A percentile compares a stretch with the other conserved stretches of the same genome.
phyloP scores from a whole-genome alignment of 2,113 vertebrate species.

The Phoxinus phoxinus region DNA sequence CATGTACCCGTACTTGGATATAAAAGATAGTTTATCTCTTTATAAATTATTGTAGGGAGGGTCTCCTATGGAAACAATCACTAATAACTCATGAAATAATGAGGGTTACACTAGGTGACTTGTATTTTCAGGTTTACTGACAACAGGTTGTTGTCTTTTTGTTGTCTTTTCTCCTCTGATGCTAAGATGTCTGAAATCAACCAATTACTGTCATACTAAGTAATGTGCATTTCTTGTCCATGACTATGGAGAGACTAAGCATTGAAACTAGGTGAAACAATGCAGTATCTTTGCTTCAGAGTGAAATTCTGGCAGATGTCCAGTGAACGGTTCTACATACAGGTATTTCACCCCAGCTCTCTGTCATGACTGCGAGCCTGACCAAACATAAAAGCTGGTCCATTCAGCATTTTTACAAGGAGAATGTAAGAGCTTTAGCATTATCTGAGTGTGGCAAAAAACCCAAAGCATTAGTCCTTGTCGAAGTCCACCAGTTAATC shows the following conservation, averaged over 20 bases:
- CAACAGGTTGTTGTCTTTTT: no score
- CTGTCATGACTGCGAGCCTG: constrained; percentile 2
- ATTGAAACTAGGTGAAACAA: not conserved
- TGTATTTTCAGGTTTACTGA: not conserved
- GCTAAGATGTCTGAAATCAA: not conserved
- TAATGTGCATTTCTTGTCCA: not conserved
- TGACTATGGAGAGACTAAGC: not conserved
- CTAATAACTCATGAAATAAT: not conserved
- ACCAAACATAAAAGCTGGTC: constrained; percentile 30
- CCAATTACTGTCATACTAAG: not conserved
- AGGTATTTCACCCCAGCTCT: constrained; percentile 7
- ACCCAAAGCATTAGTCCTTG: not conserved
- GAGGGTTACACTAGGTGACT: no score
- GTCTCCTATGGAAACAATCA: no score
- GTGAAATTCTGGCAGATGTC: constrained; percentile 28
- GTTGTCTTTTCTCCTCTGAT: not conserved
- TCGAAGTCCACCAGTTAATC: not conserved
- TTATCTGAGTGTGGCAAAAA: not conserved
- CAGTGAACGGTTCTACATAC: constrained; percentile 1
- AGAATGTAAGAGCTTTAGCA: constrained; percentile 5
- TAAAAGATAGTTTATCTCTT: not conserved
- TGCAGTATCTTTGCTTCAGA: not conserved
- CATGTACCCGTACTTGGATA: not conserved
- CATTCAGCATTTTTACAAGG: constrained; percentile 5
- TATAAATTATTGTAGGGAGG: not conserved